Evolutionary conservation across 2,797 vertebrate species (phyloP).

Genomic region (Rhinogobio ventralis): DNA sequence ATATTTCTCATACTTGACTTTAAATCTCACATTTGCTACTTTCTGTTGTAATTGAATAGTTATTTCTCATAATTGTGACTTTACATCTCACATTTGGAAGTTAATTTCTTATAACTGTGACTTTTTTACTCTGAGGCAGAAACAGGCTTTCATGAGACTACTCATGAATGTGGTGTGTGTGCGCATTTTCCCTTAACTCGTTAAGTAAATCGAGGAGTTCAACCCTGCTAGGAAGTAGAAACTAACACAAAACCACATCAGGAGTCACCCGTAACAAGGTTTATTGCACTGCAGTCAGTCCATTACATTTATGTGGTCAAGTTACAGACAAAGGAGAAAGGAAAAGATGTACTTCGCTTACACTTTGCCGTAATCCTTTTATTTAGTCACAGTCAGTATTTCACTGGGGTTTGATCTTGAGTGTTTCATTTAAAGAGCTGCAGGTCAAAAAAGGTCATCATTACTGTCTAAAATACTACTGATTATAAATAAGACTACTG

Average conservation of each 20-base stretch:
- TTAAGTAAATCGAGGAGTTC: conserved; percentile 6
- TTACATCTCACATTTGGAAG: neutral
- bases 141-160: neutral
- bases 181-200: neutral
- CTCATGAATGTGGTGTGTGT: neutral
- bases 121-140: conserved; percentile 13
- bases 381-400: neutral
- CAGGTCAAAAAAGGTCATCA: neutral
- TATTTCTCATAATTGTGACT: neutral
- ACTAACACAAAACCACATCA: neutral
- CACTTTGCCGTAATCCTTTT: neutral
- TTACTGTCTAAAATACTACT: neutral
- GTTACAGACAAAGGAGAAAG: conserved; percentile 12
- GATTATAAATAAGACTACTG: neutral
- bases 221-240: conserved; percentile 15
- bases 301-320: conserved; percentile 11
- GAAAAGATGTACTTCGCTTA: neutral
- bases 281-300: conserved; percentile 9
- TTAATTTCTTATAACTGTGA: neutral
- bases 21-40: neutral
- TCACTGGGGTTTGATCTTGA: neutral
- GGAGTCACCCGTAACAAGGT: conserved; percentile 7
- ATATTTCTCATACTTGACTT: neutral
- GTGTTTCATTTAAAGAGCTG: conserved; percentile 26
- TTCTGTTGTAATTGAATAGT: neutral